Evolutionary conservation across 2,797 vertebrate genomes (phyloP), one percentile per base, ranked within the genome.

Genomic region (Rhodeus uyekii): DNA sequence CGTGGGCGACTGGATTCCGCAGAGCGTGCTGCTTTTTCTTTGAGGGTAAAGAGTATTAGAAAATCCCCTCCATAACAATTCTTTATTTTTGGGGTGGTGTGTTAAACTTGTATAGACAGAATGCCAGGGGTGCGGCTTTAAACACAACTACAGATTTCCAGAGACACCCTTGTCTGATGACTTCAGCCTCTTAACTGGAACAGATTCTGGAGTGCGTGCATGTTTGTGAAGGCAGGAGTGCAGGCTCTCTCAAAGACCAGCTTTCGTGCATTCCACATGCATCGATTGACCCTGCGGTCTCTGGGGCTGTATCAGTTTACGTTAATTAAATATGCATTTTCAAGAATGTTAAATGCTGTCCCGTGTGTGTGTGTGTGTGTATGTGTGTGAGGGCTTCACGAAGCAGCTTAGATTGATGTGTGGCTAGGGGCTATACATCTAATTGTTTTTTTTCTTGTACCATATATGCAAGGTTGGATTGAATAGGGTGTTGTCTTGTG

Each of bases 321-420:
- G 88, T 91, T 92, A 91, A 94, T 94, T 91, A 91, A 90, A 93
- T 92, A 93, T 93, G 90, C 91, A 92, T 92, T 94, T 90, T 87
- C 90, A 87, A 88, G 82, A 88, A 78, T 90, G 90, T 92, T 93
- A 95, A 94, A 91, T 94, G 91, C 88, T 92, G 92, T 85, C 86
- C 89, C 94, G 86, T 79, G 72, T 73, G 63, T 13, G 4, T n/a
- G n/a, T n/a, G n/a, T 80, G 78, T 14, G 65, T n/a, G 86, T 79
- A 71, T 73, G 63, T 13, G 4, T 80, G 78, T 14, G 65, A 76
- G 72, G 14, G 58, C 29, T 80, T 61, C 44, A 58, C 4, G 2
- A 38, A 46, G 18, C 36, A 10, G 19, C 24, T 65, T 64, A 34
- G 71, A 75, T 81, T 75, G 80, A 81, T 75, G 80, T 58, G 46